A percentile compares a stretch with the other conserved stretches of the same genome.
These are phyloP conservation scores for Hemichromis elongatus DNA, from an alignment of 2,113 vertebrate species.

Conservation along the genomic window DNA sequence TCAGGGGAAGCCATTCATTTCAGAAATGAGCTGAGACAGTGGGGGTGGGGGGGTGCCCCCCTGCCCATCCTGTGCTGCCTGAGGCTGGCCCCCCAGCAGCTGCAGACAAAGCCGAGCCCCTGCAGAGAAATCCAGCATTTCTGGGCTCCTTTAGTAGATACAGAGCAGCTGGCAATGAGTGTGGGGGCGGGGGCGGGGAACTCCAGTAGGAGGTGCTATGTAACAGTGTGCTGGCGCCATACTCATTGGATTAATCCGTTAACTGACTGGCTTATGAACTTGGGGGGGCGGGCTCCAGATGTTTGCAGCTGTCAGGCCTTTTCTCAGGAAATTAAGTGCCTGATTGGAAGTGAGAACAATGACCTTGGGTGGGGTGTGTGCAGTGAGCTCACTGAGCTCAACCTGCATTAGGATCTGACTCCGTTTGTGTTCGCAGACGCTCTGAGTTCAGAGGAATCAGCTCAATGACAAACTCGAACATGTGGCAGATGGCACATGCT, in stretches of 20 bases:
- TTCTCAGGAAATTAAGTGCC: neutral
- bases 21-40: conserved; percentile 22
- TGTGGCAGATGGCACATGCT: neutral
- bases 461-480: neutral
- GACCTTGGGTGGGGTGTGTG: neutral
- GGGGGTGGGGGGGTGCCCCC: neutral
- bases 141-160: neutral
- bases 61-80: conserved; percentile 71
- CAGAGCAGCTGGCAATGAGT: neutral
- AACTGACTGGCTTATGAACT: neutral
- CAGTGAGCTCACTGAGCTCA: neutral
- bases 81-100: conserved; percentile 75
- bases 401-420: neutral
- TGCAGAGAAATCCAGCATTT: neutral
- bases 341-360: neutral
- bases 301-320: neutral
- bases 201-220: neutral
- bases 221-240: neutral
- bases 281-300: neutral
- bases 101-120: conserved; percentile 72
- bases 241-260: neutral
- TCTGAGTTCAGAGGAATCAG: neutral
- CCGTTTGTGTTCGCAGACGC: neutral
- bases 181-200: neutral
- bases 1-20: neutral